Base-by-base conservation (phyloP, 2,797 vertebrate genomes). In the Urophycis tenuis region DNA sequence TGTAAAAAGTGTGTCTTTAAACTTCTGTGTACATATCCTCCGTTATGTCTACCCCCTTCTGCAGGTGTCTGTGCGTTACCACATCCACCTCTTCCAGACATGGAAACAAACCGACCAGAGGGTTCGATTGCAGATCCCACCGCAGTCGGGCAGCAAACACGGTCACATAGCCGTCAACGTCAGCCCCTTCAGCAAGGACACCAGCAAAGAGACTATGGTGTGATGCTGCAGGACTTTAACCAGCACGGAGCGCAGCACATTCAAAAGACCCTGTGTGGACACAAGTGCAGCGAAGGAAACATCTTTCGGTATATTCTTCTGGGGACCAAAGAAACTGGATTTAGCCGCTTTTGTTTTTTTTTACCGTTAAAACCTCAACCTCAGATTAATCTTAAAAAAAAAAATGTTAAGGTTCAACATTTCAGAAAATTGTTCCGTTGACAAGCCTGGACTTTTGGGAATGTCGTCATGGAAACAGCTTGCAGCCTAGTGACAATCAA, bases 61-160 rank as follows among this genome's bases (percentile, higher is more conserved):
- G 7, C 86, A 93, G 91, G 91, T 92, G 22, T 91, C 90, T 2
- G 79, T 92, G 71, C 90, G 88, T 14, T 92, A 91, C 53, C 92
- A 93, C 71, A 14, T 89, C 32, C 89, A 91, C 71, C 85, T 92
- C 30, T 89, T 90, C 75, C 85, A 76, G 75, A 89, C 76, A 0
- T 92, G 91, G 91, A 92, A 85, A 77, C 83, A 74, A 71, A 91
- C 86, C 0, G 86, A 92, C 75, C 87, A 91, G 83, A 88, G 74
- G 29, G 89, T 93, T 71, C 79, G 84, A 45, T 85, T 93, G 32
- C 88, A 89, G 78, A 78, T 87, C 76, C 86, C 89, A 2, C 60
- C 1, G 3, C 79, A 83, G 0, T 74, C 9, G 17, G 78, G 82
- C 3, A 39, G 31, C 1, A 53, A 75, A 3, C 60, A 29, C 1